phyloP scores from a whole-genome alignment of 2,888 invertebrate genomes.

The Graphium colonna region DNA sequence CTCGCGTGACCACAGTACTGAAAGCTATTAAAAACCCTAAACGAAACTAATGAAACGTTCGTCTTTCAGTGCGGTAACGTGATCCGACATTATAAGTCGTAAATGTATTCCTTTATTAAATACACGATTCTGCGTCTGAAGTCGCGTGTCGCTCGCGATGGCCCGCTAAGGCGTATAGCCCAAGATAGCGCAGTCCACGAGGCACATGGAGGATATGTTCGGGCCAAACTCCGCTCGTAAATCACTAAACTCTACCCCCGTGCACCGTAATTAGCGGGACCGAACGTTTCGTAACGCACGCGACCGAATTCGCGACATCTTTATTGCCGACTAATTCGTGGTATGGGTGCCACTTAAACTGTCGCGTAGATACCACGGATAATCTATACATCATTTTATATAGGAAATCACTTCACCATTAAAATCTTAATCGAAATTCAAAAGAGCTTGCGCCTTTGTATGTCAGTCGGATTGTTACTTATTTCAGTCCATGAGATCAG shows the following conservation, averaged over 20 bases:
- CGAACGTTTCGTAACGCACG: conserved; percentile 44
- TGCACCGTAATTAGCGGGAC: conserved; percentile 57
- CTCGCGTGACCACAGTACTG: conserved; percentile 55
- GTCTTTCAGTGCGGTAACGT: conserved; percentile 50
- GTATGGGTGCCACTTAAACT: conserved; percentile 22
- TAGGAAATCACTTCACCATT: no score
- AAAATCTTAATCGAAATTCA: no score
- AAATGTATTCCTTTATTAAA: no score
- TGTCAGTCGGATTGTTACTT: no score
- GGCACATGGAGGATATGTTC: conserved; percentile 69
- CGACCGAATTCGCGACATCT: conserved; percentile 38
- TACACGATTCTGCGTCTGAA: no score
- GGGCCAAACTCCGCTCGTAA: conserved; percentile 49
- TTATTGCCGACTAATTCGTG: conserved; percentile 28
- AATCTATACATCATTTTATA: no score
- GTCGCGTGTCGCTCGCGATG: not conserved
- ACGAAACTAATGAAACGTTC: conserved; percentile 34
- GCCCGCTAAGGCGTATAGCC: conserved; percentile 55
- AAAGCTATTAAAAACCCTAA: conserved; percentile 63
- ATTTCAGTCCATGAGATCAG: no score
- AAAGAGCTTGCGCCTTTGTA: no score
- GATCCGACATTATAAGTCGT: no score
- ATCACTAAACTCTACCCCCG: conserved; percentile 54
- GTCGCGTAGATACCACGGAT: no score
- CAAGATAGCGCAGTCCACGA: conserved; percentile 61